phyloP scores from a whole-genome alignment of 2,113 vertebrate genomes.

The Perca flavescens region DNA sequence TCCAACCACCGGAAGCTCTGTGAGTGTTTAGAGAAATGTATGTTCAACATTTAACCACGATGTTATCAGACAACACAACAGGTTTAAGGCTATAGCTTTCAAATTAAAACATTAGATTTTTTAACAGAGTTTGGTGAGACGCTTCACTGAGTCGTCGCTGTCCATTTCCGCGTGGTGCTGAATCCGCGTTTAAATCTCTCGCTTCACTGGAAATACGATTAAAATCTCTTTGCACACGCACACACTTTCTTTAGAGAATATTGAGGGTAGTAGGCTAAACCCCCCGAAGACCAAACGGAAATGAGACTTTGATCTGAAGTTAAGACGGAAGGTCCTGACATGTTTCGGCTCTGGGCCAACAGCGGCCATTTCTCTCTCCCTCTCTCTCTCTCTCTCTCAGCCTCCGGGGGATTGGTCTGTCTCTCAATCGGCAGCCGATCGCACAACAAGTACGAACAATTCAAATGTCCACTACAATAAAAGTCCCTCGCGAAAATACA shows the following conservation, averaged over 20 bases:
- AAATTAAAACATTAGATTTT: not conserved
- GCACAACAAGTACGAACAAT: accelerated
- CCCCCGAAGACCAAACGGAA: conserved; percentile 36
- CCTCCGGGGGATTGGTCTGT: not conserved
- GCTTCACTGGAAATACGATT: not conserved
- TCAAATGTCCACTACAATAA: not conserved
- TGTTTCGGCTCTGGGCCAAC: conserved; percentile 13
- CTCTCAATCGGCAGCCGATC: not conserved
- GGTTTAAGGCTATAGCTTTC: not conserved
- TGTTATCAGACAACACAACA: not conserved
- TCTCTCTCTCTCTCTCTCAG: not conserved
- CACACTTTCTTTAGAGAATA: not conserved
- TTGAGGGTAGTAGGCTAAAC: conserved; percentile 8
- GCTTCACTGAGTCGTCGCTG: conserved; percentile 62
- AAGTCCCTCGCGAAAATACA: not conserved
- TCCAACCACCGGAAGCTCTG: not conserved
- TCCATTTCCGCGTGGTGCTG: conserved; percentile 76
- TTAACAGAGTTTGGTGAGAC: not conserved
- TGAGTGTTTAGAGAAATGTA: too few relatives aligned
- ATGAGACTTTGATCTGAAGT: conserved; percentile 55
- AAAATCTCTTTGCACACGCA: not conserved
- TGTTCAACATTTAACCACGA: accelerated
- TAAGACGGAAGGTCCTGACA: conserved; percentile 31
- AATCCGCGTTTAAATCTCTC: conserved; percentile 42
- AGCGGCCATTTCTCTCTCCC: conserved; percentile 38